A percentile compares a stretch with the other conserved stretches of the same genome.
phyloP scores from a whole-genome alignment of 2,888 invertebrate species.

The Diadegma fenestrale region DNA sequence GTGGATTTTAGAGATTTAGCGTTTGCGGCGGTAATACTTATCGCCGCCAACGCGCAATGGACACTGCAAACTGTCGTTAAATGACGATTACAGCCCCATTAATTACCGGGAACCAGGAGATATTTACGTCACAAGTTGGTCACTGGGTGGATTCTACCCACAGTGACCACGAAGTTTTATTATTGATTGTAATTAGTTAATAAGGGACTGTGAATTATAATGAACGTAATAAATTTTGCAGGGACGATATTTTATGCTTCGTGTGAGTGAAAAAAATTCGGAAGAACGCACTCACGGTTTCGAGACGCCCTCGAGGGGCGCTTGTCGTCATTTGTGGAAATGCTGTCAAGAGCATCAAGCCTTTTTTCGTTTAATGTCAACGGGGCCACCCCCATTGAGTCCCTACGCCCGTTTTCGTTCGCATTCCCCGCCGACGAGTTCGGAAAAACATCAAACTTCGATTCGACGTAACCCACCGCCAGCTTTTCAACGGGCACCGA shows the following conservation, averaged over 20 bases:
- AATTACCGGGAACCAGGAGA: too few relatives aligned
- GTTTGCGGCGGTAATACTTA: too few relatives aligned
- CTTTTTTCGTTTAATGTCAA: constrained; percentile 94
- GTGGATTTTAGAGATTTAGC: too few relatives aligned
- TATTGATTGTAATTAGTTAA: too few relatives aligned
- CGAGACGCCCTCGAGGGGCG: constrained; percentile 95
- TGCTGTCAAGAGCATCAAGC: constrained; percentile 98
- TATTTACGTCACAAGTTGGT: too few relatives aligned
- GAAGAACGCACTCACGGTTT: constrained; percentile 98
- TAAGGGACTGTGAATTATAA: background rate
- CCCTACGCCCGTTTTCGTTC: constrained; percentile 84
- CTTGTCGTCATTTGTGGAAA: constrained; percentile 98
- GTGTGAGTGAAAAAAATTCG: constrained; percentile 98
- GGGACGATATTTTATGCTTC: constrained; percentile 97
- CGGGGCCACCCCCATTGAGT: constrained; percentile 85
- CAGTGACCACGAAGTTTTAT: too few relatives aligned
- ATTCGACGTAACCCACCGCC: constrained; percentile 88
- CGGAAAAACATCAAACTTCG: constrained; percentile 83
- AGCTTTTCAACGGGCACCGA: constrained; percentile 91
- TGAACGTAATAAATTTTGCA: constrained; percentile 65
- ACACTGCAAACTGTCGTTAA: too few relatives aligned
- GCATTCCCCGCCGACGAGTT: constrained; percentile 81
- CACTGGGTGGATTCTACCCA: too few relatives aligned
- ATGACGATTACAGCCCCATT: too few relatives aligned
- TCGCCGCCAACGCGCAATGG: too few relatives aligned